Conservation (phyloP, 2,113 vertebrate genomes). For the Pangasianodon gigas region DNA sequence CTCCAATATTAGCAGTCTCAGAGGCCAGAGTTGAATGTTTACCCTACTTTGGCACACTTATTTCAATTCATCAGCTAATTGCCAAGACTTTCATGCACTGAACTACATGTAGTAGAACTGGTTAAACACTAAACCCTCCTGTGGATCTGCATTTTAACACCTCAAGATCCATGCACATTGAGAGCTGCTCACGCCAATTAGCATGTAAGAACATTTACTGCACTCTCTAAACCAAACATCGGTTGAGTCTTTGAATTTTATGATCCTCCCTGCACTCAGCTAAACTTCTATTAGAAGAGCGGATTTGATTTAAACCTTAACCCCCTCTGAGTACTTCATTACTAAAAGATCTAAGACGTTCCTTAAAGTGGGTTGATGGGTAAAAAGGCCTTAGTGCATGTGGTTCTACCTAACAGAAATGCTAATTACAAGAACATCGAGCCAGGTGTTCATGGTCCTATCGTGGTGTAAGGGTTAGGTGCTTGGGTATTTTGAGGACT, state of each 20-base stretch:
- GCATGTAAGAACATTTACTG: not conserved
- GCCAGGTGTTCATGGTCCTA: not conserved
- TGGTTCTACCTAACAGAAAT: constrained; percentile 22
- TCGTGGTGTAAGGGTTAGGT: not conserved
- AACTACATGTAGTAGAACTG: not conserved
- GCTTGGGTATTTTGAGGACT: not conserved
- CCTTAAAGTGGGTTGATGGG: not conserved
- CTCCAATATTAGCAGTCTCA: not conserved
- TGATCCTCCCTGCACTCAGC: not conserved
- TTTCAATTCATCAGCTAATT: not conserved
- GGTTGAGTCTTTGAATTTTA: constrained; percentile 11
- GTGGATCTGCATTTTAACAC: not conserved
- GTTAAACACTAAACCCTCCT: constrained; percentile 6
- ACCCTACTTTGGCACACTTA: not conserved
- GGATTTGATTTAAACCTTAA: constrained; percentile 1
- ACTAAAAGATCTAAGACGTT: not conserved
- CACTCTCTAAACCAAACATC: not conserved
- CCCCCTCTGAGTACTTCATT: not conserved
- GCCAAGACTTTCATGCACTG: not conserved
- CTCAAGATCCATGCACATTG: not conserved
- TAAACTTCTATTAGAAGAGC: not conserved
- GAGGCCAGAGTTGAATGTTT: constrained; percentile 6
- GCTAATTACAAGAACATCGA: not conserved
- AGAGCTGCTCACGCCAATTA: not conserved
- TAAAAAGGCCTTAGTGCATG: not conserved